Conservation (phyloP, 2,797 vertebrate genomes). For the Coregonus ussuriensis region DNA sequence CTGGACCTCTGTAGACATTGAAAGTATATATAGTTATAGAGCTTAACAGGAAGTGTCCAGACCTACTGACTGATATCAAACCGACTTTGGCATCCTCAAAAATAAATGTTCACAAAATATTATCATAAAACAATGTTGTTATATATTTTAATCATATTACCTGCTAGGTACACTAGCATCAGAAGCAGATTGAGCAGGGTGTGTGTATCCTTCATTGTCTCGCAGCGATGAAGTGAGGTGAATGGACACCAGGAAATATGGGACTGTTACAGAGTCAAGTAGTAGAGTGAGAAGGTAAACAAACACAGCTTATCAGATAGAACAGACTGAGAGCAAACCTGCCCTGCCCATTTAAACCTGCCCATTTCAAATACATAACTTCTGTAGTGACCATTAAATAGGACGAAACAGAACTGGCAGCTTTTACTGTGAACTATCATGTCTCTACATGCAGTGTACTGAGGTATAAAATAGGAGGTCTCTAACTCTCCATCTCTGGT, state of each 20-base stretch:
- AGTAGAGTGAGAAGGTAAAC: not conserved
- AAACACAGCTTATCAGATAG: slow-evolving; percentile 44
- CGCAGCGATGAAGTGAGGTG: not conserved
- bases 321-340: slow-evolving; percentile 2
- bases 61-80: not conserved
- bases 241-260: slow-evolving; percentile 25
- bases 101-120: not conserved
- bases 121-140: not conserved
- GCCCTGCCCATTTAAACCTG: not conserved
- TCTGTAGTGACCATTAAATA: not conserved
- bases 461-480: not conserved
- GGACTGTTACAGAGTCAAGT: not conserved
- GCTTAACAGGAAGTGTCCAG: not conserved
- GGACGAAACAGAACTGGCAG: not conserved
- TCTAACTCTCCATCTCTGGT: not conserved
- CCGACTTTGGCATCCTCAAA: not conserved
- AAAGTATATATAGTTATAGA: not conserved
- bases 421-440: too few relatives aligned
- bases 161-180: slow-evolving; percentile 51
- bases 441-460: not conserved
- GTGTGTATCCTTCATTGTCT: slow-evolving; percentile 42
- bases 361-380: not conserved
- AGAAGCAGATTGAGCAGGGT: slow-evolving; percentile 16
- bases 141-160: slow-evolving; percentile 36
- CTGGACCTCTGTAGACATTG: not conserved